Evolutionary conservation across 2,113 vertebrate species (phyloP).

Genomic region (Urocolius indicus): DNA sequence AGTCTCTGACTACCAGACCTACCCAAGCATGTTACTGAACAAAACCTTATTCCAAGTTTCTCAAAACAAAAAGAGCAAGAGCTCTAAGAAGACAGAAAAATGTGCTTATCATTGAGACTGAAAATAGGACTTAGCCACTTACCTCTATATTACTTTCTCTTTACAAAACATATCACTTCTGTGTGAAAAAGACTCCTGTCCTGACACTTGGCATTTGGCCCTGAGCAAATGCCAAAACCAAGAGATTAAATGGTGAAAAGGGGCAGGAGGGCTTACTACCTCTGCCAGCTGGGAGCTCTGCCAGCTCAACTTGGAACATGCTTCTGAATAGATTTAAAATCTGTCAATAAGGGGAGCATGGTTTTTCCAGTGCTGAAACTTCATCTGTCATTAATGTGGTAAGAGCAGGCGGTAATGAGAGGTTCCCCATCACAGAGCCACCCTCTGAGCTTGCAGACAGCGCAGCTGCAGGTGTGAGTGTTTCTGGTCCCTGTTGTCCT

Average conservation of each 20-base stretch:
- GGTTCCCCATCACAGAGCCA: not conserved
- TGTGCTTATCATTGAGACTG: not conserved
- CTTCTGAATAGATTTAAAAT: slow-evolving; percentile 26
- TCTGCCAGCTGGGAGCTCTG: slow-evolving; percentile 43
- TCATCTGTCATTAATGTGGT: not conserved
- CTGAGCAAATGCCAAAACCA: slow-evolving; percentile 20
- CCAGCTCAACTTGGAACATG: not conserved
- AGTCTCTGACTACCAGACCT: not conserved
- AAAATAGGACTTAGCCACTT: not conserved
- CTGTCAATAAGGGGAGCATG: not conserved
- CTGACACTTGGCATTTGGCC: slow-evolving; percentile 32
- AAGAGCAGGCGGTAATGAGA: not conserved
- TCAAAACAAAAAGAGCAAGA: not conserved
- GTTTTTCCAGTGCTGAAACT: slow-evolving; percentile 29
- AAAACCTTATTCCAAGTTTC: not conserved
- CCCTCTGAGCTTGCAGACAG: not conserved
- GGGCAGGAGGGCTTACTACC: slow-evolving; percentile 21
- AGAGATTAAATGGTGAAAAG: slow-evolving; percentile 56
- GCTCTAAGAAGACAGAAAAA: not conserved
- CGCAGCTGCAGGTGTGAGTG: not conserved
- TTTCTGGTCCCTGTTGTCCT: not conserved
- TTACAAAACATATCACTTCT: not conserved
- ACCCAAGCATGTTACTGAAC: not conserved
- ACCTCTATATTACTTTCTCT: not conserved
- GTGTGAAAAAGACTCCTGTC: slow-evolving; percentile 32